phyloP scores from a whole-genome alignment of 2,797 vertebrate species.

The Myiothlypis coronata region DNA sequence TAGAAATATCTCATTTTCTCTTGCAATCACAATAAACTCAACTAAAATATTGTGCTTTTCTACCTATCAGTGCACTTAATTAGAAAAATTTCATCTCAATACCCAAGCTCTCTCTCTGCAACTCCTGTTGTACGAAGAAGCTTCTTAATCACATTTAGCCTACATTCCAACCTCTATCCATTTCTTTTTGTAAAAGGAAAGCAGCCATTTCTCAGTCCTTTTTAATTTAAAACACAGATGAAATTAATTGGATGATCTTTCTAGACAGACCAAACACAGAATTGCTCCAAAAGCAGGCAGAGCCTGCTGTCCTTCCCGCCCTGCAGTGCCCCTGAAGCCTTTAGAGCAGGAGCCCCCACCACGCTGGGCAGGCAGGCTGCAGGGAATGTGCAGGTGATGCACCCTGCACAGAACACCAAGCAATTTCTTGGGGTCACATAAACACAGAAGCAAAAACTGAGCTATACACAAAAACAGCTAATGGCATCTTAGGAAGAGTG shows the following conservation, averaged over 20 bases:
- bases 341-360: not conserved
- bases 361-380: accelerated
- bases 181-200: not conserved
- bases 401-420: not conserved
- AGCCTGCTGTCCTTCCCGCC: not conserved
- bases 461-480: not conserved
- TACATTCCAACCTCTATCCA: not conserved
- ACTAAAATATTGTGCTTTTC: not conserved
- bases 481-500: accelerated
- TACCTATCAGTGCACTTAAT: not conserved
- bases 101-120: not conserved
- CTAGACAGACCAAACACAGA: not conserved
- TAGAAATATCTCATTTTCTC: not conserved
- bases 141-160: not conserved
- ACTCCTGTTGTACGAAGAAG: not conserved
- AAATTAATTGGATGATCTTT: not conserved
- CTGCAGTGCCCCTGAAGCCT: not conserved
- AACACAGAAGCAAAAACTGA: not conserved
- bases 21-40: not conserved
- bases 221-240: not conserved
- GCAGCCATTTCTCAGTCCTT: not conserved
- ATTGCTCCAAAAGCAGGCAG: not conserved
- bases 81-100: not conserved
- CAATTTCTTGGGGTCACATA: not conserved
- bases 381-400: accelerated